Evolutionary conservation across 1,140 invertebrate species (phyloP).

Genomic region (Atta cephalotes): DNA sequence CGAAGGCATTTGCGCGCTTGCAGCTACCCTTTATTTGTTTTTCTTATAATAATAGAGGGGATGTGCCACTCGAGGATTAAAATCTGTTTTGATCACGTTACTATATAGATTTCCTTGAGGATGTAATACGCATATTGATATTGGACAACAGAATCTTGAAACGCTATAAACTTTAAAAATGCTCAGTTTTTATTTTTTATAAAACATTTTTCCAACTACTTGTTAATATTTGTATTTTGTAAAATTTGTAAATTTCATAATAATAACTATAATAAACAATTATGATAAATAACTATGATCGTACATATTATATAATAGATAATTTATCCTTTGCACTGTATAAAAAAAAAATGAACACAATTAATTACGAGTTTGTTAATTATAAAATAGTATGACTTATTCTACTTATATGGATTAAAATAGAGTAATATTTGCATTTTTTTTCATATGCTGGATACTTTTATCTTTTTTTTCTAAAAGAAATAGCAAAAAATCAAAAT

Average conservation of each 20-base stretch:
- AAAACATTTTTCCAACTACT: not conserved
- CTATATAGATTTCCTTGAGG: not conserved
- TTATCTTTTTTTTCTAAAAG: not conserved
- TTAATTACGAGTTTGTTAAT: not conserved
- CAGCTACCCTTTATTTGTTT: constrained; percentile 7
- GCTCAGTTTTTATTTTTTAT: not conserved
- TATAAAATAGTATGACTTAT: not conserved
- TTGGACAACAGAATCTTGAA: not conserved
- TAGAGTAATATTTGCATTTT: not conserved
- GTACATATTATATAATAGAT: not conserved
- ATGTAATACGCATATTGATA: not conserved
- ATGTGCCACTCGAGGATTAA: not conserved
- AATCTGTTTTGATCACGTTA: not conserved
- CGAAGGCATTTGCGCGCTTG: constrained; percentile 63
- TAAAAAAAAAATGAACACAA: not conserved
- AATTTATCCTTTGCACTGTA: not conserved
- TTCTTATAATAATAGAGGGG: constrained; percentile 36
- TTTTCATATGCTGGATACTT: not conserved
- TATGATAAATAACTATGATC: no score
- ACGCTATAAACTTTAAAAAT: not conserved
- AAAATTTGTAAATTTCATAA: no score
- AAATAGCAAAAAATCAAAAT: not conserved
- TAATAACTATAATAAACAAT: no score
- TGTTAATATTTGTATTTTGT: not conserved
- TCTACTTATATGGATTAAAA: not conserved